These are phyloP conservation scores for Caenorhabditis becei DNA, from an alignment of 2,888 invertebrate genomes.

Conservation along the genomic window DNA sequence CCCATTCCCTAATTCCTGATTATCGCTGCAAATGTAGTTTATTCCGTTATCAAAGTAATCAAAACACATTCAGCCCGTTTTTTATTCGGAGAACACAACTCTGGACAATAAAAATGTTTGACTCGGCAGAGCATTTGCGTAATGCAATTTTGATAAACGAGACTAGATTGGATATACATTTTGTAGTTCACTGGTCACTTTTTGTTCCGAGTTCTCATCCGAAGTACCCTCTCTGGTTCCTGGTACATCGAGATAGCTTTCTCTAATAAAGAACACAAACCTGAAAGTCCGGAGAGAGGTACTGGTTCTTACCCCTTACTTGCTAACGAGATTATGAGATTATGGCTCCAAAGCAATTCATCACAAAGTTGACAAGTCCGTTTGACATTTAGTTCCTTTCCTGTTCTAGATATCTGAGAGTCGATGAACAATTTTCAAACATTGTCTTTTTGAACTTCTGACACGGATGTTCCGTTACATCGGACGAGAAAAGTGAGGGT, in stretches of 20 bases:
- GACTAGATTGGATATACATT: not conserved
- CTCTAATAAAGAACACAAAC: too few species aligned
- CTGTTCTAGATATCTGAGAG: too few species aligned
- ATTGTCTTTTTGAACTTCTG: not conserved
- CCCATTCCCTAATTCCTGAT: not conserved
- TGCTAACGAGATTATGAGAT: too few species aligned
- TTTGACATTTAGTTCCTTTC: too few species aligned
- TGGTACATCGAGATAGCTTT: too few species aligned
- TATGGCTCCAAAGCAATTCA: not conserved
- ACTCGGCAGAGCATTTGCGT: too few species aligned
- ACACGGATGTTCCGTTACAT: not conserved
- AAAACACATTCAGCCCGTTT: not conserved
- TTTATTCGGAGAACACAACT: not conserved
- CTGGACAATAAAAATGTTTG: not conserved
- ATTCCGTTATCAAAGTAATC: not conserved
- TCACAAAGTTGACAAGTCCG: not conserved
- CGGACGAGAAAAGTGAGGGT: not conserved
- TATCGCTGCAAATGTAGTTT: not conserved
- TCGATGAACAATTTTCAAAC: too few species aligned
- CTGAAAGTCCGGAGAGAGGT: too few species aligned
- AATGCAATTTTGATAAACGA: not conserved
- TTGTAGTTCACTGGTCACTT: not conserved
- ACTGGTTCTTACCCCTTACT: too few species aligned
- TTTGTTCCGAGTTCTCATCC: too few species aligned
- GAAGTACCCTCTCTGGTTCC: not conserved